Conservation (phyloP, 2,113 vertebrate species). For the Leucoraja erinaceus region DNA sequence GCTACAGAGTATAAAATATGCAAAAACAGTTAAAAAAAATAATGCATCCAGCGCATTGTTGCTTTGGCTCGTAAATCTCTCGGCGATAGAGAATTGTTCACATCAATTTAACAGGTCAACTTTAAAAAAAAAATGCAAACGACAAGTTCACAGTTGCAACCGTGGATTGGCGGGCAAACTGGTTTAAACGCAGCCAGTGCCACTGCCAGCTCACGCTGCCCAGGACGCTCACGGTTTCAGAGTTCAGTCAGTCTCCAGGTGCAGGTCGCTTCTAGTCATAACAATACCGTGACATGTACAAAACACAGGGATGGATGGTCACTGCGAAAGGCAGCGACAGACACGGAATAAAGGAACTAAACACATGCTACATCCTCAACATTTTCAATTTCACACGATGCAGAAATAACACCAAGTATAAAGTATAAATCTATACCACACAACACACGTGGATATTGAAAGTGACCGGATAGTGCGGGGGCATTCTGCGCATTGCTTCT, state of each 20-base stretch:
- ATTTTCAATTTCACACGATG: neutral
- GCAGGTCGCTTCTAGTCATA: too few relatives aligned
- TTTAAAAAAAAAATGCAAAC: neutral
- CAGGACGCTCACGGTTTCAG: neutral
- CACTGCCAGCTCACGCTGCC: neutral
- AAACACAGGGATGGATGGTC: too few relatives aligned
- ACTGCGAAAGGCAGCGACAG: too few relatives aligned
- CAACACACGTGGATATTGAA: too few relatives aligned
- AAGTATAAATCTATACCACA: too few relatives aligned
- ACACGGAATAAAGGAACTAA: neutral
- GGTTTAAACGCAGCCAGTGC: neutral
- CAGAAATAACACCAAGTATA: neutral
- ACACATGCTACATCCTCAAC: neutral
- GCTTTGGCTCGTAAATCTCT: neutral
- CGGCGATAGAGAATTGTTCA: neutral
- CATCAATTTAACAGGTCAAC: neutral
- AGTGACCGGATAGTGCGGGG: neutral
- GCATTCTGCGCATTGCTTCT: too few relatives aligned
- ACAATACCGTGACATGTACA: too few relatives aligned
- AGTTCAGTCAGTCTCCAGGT: too few relatives aligned
- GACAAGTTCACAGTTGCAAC: neutral
- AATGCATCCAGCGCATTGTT: neutral
- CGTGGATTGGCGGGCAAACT: neutral
- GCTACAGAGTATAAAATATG: neutral
- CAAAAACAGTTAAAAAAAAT: neutral